phyloP scores from a whole-genome alignment of 1,140 invertebrate genomes.

The Anagrus nilaparvatae region DNA sequence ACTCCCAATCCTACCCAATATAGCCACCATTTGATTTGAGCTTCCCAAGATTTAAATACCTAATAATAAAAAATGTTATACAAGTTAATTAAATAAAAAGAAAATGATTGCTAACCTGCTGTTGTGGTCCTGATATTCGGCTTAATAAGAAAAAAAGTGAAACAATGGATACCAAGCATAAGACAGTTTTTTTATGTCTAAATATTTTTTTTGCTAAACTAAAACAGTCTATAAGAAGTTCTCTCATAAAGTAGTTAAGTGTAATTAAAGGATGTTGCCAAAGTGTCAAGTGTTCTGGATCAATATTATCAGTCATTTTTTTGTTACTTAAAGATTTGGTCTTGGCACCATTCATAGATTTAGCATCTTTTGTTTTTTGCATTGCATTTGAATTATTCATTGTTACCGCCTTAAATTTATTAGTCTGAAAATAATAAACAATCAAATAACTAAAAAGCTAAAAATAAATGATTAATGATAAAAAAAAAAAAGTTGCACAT shows the following conservation, averaged over 20 bases:
- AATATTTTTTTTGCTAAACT: constrained; percentile 45
- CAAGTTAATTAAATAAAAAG: background rate
- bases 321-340: constrained; percentile 18
- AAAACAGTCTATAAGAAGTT: constrained; percentile 54
- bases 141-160: constrained; percentile 38
- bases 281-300: constrained; percentile 62
- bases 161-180: constrained; percentile 34
- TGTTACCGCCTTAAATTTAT: constrained; percentile 30
- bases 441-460: no score
- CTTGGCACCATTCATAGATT: constrained; percentile 31
- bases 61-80: constrained; percentile 35
- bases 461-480: background rate
- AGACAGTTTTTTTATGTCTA: constrained; percentile 32
- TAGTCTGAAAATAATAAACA: constrained; percentile 25
- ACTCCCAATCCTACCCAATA: constrained; percentile 96
- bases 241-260: constrained; percentile 71
- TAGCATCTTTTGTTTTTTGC: constrained; percentile 31
- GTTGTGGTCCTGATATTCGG: constrained; percentile 49
- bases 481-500: background rate
- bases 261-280: constrained; percentile 80
- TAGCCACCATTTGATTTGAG: constrained; percentile 60
- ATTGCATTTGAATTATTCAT: constrained; percentile 31
- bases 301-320: constrained; percentile 26
- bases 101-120: constrained; percentile 35
- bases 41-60: constrained; percentile 44